Evolutionary conservation across 2,113 vertebrate genomes (phyloP).

Genomic region (Gallinago jamesoni): DNA sequence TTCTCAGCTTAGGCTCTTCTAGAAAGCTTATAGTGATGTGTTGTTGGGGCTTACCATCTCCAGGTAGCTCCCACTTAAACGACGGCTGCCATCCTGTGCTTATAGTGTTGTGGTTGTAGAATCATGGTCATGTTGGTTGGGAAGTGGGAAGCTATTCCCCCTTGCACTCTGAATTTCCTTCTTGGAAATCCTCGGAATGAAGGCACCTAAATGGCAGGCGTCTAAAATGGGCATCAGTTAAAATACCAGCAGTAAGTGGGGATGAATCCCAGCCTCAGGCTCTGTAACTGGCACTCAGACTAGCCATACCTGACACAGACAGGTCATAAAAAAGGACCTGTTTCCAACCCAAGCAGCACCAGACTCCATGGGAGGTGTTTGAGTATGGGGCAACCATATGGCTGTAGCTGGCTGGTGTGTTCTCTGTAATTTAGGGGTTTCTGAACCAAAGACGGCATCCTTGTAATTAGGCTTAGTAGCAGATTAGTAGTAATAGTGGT

Average conservation of each 20-base stretch:
- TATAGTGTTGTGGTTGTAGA: background rate
- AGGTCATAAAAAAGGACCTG: background rate
- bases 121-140: rapidly evolving
- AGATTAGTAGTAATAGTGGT: background rate
- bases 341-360: background rate
- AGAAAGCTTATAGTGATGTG: background rate
- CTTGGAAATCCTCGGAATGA: background rate
- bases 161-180: background rate
- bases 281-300: background rate
- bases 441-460: background rate
- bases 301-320: background rate
- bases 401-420: background rate
- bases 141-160: background rate
- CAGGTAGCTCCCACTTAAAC: background rate
- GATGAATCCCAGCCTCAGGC: background rate
- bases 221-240: background rate
- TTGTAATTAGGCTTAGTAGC: background rate
- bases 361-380: background rate
- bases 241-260: background rate
- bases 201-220: background rate
- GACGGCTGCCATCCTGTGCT: background rate
- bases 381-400: no score
- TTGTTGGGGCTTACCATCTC: background rate
- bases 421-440: background rate
- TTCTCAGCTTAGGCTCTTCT: background rate